Base-by-base conservation (phyloP, 2,113 vertebrate species). In the Saccopteryx bilineata region DNA sequence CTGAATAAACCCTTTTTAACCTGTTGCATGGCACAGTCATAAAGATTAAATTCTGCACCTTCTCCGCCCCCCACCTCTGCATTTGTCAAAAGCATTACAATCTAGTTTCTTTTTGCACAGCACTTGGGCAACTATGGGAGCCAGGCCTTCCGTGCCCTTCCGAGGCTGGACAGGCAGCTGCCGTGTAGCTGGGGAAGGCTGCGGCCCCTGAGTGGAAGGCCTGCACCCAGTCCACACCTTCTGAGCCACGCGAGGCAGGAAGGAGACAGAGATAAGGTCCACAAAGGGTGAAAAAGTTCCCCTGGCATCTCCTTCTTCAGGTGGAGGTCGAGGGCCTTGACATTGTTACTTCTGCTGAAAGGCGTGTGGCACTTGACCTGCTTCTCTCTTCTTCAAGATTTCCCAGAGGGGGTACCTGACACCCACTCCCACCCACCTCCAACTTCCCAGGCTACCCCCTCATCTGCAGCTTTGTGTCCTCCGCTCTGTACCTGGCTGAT, bases 211-310 rank as follows among this genome's bases (percentile, higher is more conserved):
- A 50, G 28, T 7, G 18, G 31, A 69, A 48, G 66, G 54, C 17
- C 76, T 80, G 87, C 68, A 71, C 56, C 76, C 81, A 90, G 56
- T 46, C 26, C 68, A 17, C 33, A 79, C 56, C 90, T 84, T 85
- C 28, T 14, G 60, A 78, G 69, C 60, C 68, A 5, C 0, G 9
- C 21, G 83, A 87, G 61, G 14, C 61, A 52, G 48, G 31, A 93
- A 46, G 31, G 33, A 89, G 14, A 63, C 13, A 72, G 17, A 91
- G 80, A 63, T 18, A 93, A 91, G 71, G 39, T 74, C 46, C 61
- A 28, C 7, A 31, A 81, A 94, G 68, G 65, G 14, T 60, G 81
- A 33, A 56, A 52, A 39, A 33, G 50, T 5, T 1, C 54, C 65
- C 39, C 63, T 24, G 18, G 3, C 8, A 50, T 52, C 21, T 65